Evolutionary conservation across 1,140 invertebrate genomes (phyloP).

Genomic region (Cydia strobilella): DNA sequence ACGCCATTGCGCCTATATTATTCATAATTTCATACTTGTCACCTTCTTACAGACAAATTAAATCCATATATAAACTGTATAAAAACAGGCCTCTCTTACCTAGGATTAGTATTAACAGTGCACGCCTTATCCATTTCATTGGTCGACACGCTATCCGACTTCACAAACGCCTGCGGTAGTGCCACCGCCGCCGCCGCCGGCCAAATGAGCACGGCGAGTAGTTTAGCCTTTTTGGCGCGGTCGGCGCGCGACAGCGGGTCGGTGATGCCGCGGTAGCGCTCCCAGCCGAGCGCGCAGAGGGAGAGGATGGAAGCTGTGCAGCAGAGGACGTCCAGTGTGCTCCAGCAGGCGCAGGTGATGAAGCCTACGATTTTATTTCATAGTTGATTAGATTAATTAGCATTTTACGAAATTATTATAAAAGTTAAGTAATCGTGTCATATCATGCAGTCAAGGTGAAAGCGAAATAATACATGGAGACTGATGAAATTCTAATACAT

Average conservation of each 20-base stretch:
- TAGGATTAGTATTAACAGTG: conserved; percentile 82
- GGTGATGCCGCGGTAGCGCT: conserved; percentile 83
- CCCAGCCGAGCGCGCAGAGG: conserved; percentile 83
- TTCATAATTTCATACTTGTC: too few relatives aligned
- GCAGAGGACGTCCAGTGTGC: conserved; percentile 83
- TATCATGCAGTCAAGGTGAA: too few relatives aligned
- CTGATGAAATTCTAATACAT: too few relatives aligned
- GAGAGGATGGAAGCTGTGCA: conserved; percentile 85
- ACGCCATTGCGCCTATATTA: too few relatives aligned
- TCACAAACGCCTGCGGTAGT: conserved; percentile 61
- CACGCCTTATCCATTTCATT: conserved; percentile 73
- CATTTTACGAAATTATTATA: too few relatives aligned
- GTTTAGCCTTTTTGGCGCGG: conserved; percentile 47
- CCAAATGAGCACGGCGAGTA: conserved; percentile 55
- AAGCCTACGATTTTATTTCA: conserved; percentile 60
- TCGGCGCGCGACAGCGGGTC: conserved; percentile 69
- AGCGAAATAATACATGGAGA: too few relatives aligned
- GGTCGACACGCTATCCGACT: conserved; percentile 54
- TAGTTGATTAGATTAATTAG: too few relatives aligned
- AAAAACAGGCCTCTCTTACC: conserved; percentile 51
- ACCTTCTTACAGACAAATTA: too few relatives aligned
- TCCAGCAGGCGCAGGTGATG: conserved; percentile 82
- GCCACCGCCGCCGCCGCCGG: conserved; percentile 74
- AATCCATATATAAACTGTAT: background rate
- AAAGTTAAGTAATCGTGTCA: too few relatives aligned